Base-by-base conservation (phyloP, 2,113 vertebrate species). In the Delphinapterus leucas region DNA sequence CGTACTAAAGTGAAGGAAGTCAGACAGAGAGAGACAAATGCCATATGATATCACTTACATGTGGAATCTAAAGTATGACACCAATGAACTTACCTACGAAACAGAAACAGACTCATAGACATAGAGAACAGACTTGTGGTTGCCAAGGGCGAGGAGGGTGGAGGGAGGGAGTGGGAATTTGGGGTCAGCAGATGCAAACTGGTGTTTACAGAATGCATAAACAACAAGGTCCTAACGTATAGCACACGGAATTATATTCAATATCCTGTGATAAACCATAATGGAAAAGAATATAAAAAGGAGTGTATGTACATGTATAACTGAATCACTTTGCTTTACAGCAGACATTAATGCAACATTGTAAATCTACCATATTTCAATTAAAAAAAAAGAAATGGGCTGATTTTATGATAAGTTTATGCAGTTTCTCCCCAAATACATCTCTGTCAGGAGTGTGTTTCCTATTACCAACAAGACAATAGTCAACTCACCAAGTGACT, bases 401-500 rank as follows among this genome's bases (percentile, higher is more conserved):
- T 11, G 36, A 20, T 58, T 70, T 20, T 88, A 20, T 31, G 49
- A 47, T 33, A 41, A 23, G 55, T 68, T 70, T 47, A 21, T 68
- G 8, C 18, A 36, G 36, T 83, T 97, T 74, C 10, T 47, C 61
- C 94, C 41, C 36, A 97, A 96, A 92, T 77, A 44, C 55, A 90
- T 95, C 90, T 92, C 65, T 85, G 36, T 77, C 21, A 95, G 97
- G 88, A 91, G 65, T 79, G 80, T 94, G 91, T 47, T 93, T 92
- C 31, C 70, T 73, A 68, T 97, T 95, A 96, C 94, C 84, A 94
- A 89, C 60, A 60, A 93, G 97, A 92, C 97, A 96, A 88, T 74
- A 91, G 97, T 93, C 97, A 93, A 70, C 63, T 88, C n/a, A 28
- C 92, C 95, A 92, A 91, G 94, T 36, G 97, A 93, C 95, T 97